Percentiles rank a stretch among this genome's conserved stretches.
These are phyloP conservation scores for Anguilla pacifica DNA, from an alignment of 2,797 vertebrate species.

Conservation along the genomic window DNA sequence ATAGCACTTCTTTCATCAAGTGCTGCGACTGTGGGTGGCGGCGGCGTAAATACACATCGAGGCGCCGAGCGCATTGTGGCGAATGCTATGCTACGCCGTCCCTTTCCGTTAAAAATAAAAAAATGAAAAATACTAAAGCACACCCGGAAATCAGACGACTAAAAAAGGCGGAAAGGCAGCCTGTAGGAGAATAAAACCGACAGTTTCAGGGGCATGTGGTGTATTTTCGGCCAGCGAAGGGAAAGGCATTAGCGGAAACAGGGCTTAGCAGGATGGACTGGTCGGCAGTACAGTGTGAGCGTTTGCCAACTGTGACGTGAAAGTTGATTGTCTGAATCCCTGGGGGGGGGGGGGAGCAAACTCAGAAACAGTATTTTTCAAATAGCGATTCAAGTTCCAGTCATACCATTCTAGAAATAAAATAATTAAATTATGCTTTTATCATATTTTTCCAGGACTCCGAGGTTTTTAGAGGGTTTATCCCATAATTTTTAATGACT, in stretches of 20 bases:
- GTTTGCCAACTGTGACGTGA: not conserved
- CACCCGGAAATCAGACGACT: not conserved
- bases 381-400: not conserved
- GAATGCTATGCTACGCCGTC: not conserved
- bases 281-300: not conserved
- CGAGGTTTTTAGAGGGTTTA: not conserved
- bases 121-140: not conserved
- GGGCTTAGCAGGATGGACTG: not conserved
- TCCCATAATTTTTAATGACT: not conserved
- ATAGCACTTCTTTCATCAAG: not conserved
- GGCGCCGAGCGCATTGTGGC: not conserved
- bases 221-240: not conserved
- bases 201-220: not conserved
- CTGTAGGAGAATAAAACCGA: not conserved
- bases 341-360: not conserved
- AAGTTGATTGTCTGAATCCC: not conserved
- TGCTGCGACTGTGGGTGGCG: not conserved
- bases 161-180: not conserved
- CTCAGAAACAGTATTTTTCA: not conserved
- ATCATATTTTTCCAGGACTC: not conserved
- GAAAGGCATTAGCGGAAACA: not conserved
- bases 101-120: not conserved
- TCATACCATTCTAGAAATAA: not conserved
- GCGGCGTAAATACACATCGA: not conserved
- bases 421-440: not conserved